Evolutionary conservation across 2,888 invertebrate species (phyloP).

Genomic region (Caenorhabditis drosophilae): DNA sequence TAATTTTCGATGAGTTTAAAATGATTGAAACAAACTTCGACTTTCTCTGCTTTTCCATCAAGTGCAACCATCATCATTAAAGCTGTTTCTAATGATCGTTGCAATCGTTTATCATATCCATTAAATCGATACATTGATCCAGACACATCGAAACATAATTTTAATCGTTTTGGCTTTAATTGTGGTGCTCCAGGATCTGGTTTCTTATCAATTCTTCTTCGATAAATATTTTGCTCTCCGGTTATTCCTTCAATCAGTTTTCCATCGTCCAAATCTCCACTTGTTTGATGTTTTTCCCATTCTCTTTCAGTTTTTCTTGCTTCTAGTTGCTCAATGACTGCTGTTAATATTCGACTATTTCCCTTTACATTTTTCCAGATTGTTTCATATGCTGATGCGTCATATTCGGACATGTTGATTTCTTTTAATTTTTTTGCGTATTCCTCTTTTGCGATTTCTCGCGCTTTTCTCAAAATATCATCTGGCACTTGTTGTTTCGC

Average conservation of each 20-base stretch:
- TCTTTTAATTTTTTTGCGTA: slow-evolving; percentile 73
- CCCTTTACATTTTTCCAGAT: slow-evolving; percentile 77
- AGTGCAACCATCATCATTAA: slow-evolving; percentile 89
- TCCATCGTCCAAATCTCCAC: slow-evolving; percentile 91
- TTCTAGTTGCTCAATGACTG: slow-evolving; percentile 84
- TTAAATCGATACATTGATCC: slow-evolving; percentile 98
- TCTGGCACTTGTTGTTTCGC: slow-evolving; percentile 90
- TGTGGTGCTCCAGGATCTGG: slow-evolving; percentile 79
- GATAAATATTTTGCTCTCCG: slow-evolving; percentile 89
- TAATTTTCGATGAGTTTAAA: background rate
- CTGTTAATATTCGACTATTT: slow-evolving; percentile 84
- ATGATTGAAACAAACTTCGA: too few species aligned
- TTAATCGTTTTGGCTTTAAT: slow-evolving; percentile 81
- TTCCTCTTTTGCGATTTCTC: slow-evolving; percentile 85
- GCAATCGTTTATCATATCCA: slow-evolving; percentile 89
- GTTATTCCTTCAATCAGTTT: slow-evolving; percentile 89
- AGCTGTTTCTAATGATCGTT: slow-evolving; percentile 73
- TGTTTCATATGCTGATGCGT: slow-evolving; percentile 84
- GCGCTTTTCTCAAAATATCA: slow-evolving; percentile 82
- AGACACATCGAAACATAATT: slow-evolving; percentile 80
- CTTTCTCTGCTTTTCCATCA: slow-evolving; percentile 84
- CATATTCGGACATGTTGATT: slow-evolving; percentile 92
- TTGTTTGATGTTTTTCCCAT: slow-evolving; percentile 91
- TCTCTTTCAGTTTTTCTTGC: slow-evolving; percentile 86
- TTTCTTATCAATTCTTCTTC: slow-evolving; percentile 70